Evolutionary conservation across 2,888 invertebrate species (phyloP), one percentile per base, ranked within the genome.

Genomic region (Lycophotia porphyrea): DNA sequence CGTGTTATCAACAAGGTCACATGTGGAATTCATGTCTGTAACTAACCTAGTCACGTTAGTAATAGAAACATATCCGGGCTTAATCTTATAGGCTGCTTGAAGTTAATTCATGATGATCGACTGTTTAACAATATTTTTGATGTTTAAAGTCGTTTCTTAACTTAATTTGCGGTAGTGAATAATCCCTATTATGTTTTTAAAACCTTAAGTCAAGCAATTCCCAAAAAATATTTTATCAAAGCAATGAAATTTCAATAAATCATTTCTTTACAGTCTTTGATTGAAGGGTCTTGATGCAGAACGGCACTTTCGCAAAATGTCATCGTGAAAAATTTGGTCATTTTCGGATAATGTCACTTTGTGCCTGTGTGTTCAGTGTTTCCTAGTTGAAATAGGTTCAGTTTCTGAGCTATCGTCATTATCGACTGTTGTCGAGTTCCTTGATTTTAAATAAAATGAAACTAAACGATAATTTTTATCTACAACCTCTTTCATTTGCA

Each of bases 1-100:
- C 31, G 71, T 79, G 75, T 63, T 63, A 72, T 78, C 27, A 52
- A 72, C n/a, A 77, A 71, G 47, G 71, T 36, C 61, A 60, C 24
- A n/a, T 34, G n/a, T 63, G 5, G n/a, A 34, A 47, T 65, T 66
- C 24, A 55, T 36, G 9, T 21, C 11, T 63, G 49, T 60, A 34
- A 66, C 69, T 61, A 76, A 21, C 21, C 64, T 42, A 24, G 55
- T 15, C 13, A 64, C 34, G 63, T 63, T 13, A 36, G 36, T 63
- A 36, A 44, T 44, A 44, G 21, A 47, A 74, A 44, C 9, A 31
- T 60, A n/a, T 18, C 31, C 13, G 55, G 15, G 55, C 8, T 58
- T 31, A 18, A 8, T 3, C 58, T 9, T 31, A 18, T 31, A 55
- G 31, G 8, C 8, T 31, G 13, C 58, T 18, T 58, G 9, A 55